These are phyloP conservation scores for Enteromius argenteus DNA, from an alignment of 2,797 vertebrate genomes.

Conservation along the genomic window DNA sequence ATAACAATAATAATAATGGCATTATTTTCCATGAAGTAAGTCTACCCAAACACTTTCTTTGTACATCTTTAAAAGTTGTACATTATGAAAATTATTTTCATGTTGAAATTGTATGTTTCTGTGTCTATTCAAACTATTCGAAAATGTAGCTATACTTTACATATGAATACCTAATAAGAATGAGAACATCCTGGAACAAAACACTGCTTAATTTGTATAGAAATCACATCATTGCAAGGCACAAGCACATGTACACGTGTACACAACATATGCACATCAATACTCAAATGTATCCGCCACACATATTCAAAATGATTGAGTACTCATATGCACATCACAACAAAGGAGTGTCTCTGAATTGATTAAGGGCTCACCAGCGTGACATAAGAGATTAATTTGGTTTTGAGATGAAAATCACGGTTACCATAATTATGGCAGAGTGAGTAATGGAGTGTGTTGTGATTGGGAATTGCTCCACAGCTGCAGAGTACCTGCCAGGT, in stretches of 20 bases:
- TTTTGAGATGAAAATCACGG: slow-evolving; percentile 52
- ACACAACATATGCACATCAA: slow-evolving; percentile 28
- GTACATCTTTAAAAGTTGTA: background rate
- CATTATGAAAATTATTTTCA: background rate
- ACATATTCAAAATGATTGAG: slow-evolving; percentile 43
- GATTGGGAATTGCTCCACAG: slow-evolving; percentile 53
- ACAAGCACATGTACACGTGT: background rate
- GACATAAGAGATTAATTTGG: slow-evolving; percentile 58
- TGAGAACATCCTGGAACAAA: background rate
- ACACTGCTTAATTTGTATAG: background rate
- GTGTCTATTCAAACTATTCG: background rate
- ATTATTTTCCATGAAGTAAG: background rate
- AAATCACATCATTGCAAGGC: background rate
- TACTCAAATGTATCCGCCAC: slow-evolving; percentile 21
- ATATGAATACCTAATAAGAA: background rate
- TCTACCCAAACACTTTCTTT: background rate
- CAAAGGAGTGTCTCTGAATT: slow-evolving; percentile 47
- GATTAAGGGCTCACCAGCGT: slow-evolving; percentile 53
- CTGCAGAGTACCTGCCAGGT: slow-evolving; percentile 45
- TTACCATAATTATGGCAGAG: slow-evolving; percentile 53
- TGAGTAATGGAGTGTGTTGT: slow-evolving; percentile 57
- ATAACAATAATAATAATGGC: background rate
- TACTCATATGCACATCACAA: slow-evolving; percentile 37
- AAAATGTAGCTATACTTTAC: background rate
- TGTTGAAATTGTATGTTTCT: background rate